Percentiles rank a stretch among this genome's conserved stretches.
Evolutionary conservation across 2,113 vertebrate species (phyloP).

Genomic region (Boleophthalmus pectinirostris): DNA sequence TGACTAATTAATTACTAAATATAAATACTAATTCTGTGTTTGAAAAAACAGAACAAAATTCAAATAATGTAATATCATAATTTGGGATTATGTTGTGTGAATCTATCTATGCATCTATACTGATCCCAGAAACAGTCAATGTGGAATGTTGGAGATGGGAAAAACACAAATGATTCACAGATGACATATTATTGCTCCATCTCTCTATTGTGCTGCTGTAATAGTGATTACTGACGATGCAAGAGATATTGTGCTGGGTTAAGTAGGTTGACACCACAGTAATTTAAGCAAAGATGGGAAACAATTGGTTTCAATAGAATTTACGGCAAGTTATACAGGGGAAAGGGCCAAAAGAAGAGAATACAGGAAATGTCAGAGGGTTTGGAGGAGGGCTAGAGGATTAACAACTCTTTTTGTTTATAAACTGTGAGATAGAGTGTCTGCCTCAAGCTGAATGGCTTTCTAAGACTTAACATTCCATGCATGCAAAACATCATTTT

Average conservation of each 20-base stretch:
- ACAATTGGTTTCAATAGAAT: not conserved
- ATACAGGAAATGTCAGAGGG: not conserved
- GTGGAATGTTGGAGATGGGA: conserved; percentile 26
- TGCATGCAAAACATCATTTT: not conserved
- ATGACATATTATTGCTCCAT: not conserved
- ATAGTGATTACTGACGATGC: not conserved
- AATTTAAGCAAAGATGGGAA: not conserved
- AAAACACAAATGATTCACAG: conserved; percentile 60
- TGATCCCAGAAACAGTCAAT: not conserved
- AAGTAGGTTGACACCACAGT: not conserved
- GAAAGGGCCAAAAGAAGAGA: not conserved
- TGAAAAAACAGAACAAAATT: no score
- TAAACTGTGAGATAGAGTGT: not conserved
- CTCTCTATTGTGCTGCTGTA: not conserved
- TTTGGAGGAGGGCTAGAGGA: not conserved
- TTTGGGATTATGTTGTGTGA: no score
- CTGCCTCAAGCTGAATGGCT: not conserved
- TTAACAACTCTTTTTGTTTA: not conserved
- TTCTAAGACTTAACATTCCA: conserved; percentile 28
- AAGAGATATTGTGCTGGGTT: not conserved
- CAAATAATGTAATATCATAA: no score
- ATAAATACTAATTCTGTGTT: no score
- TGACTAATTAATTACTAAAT: no score
- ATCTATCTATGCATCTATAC: not conserved
- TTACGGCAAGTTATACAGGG: not conserved